Base-by-base conservation (phyloP, 2,888 invertebrate species). In the Idaea aversata region DNA sequence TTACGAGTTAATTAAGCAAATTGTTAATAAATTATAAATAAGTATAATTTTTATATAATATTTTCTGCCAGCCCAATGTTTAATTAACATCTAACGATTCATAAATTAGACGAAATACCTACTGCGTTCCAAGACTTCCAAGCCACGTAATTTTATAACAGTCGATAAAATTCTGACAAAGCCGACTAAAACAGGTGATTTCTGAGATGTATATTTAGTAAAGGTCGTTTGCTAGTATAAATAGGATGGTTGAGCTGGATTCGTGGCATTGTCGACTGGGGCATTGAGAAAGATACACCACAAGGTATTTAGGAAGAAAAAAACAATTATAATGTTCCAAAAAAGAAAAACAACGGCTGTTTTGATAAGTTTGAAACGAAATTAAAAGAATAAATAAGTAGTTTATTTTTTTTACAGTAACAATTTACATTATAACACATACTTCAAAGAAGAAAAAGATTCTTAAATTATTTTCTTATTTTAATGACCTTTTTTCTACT, bases 111-210 rank as follows among this genome's bases (percentile, higher is more conserved):
- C 7, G 7, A 47, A 47, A 47, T 47, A 47, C 47, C 47, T 47
- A 47, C 47, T 7, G 47, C 47, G 47, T 47, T 47, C 47, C 47
- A 47, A 47, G 10, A 7, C 47, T 47, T 47, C 47, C 47, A 47
- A 47, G 47, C 47, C 47, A 47, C 47, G 47, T 47, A 47, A 47
- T 47, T 47, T 47, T 47, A 47, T 47, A 47, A 47, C 47, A 36
- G 47, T 47, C 47, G 71, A 74, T 71, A 72, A 72, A 74, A 68
- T 67, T 36, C 57, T 63, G 63, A 15, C 35, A 16, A 15, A 16
- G 68, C 62, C 10, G 65, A 36, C 64, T 65, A 67, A 70, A 73
- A 69, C 73, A 72, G 71, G 72, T 74, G 72, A 72, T 70, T 74
- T 68, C 34, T 34, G 34, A 13, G 67, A 71, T 71, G 71, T 74